Evolutionary conservation across 1,140 invertebrate genomes (phyloP), one percentile per base, ranked within the genome.

Genomic region (Leucophenga varia): DNA sequence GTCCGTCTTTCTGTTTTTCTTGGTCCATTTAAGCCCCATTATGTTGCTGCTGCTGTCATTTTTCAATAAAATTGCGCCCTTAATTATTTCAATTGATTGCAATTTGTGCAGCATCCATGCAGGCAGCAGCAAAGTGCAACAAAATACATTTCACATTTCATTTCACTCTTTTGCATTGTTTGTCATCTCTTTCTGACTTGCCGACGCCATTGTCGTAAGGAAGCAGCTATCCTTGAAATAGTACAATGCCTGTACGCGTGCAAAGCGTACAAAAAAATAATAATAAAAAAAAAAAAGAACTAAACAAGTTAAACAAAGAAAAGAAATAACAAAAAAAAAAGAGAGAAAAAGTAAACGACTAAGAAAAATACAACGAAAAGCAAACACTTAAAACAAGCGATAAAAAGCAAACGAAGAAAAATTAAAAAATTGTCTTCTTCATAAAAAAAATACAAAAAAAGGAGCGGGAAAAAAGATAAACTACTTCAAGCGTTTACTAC

Each of bases 221-320:
- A 54, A 65, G 61, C 61, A 60, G 61, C 63, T 67, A 67, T 67
- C 63, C 63, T 67, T 67, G 63, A 67, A 67, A 67, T 67, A 67
- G 63, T 67, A 67, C 63, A 67, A 67, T 67, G 63, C 63, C 63
- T 67, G 56, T 14, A n/a, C n/a, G n/a, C n/a, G n/a, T n/a, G n/a
- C n/a, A n/a, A n/a, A n/a, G n/a, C n/a, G n/a, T n/a, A n/a, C n/a
- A n/a, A n/a, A n/a, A n/a, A n/a, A n/a, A n/a, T n/a, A n/a, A n/a
- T n/a, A n/a, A n/a, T n/a, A n/a, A n/a, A n/a, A n/a, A n/a, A n/a
- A n/a, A n/a, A n/a, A n/a, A n/a, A n/a, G n/a, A n/a, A n/a, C n/a
- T n/a, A n/a, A n/a, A n/a, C n/a, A n/a, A n/a, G n/a, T n/a, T n/a
- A n/a, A n/a, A n/a, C n/a, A n/a, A n/a, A n/a, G n/a, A n/a, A n/a